Evolutionary conservation across 2,113 vertebrate species (phyloP), one percentile per base, ranked within the genome.

Genomic region (Amphiprion percula): DNA sequence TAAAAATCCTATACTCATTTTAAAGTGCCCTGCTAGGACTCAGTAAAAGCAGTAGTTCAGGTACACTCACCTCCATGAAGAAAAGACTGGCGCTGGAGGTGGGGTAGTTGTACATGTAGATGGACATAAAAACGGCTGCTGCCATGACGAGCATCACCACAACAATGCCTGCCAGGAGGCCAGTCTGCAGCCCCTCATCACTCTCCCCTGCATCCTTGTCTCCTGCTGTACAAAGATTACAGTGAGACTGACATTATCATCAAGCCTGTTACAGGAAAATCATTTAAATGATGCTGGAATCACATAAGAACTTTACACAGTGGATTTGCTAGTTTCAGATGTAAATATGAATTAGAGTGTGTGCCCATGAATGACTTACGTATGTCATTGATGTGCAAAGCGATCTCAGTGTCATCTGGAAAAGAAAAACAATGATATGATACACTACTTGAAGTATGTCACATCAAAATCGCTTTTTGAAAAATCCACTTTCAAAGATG

Each of bases 101-200:
- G 0, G 98, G 98, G 21, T 98, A 96, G 60, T 96, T 95, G 77
- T 99, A 99, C 94, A 99, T 95, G 66, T 99, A 99, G 85, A 97
- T 47, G 0, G 95, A 97, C 72, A 96, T 87, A 0, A 98, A 91
- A 49, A 97, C 75, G 6, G 94, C 97, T 7, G 95, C 94, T 28
- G 94, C 95, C 91, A 98, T 90, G 28, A 97, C 80, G 19, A 98
- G 92, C 52, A 96, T 93, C 80, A 96, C 91, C 70, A 97, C 69
- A 5, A 97, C 88, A 63, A 98, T 93, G 17, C 96, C 96, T 0
- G 94, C 93, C 10, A 99, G 96, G 26, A 98, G 91, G 30, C 96
- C 96, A 0, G 95, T 89, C 3, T 96, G 97, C 24, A 96, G 93
- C 0, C 68, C 74, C 24, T 95, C 94, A 0, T 94, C 84, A 56